Percentiles rank a stretch among this genome's conserved stretches.
Conservation (phyloP, 2,888 invertebrate species). For the Heteropelma amictum region DNA sequence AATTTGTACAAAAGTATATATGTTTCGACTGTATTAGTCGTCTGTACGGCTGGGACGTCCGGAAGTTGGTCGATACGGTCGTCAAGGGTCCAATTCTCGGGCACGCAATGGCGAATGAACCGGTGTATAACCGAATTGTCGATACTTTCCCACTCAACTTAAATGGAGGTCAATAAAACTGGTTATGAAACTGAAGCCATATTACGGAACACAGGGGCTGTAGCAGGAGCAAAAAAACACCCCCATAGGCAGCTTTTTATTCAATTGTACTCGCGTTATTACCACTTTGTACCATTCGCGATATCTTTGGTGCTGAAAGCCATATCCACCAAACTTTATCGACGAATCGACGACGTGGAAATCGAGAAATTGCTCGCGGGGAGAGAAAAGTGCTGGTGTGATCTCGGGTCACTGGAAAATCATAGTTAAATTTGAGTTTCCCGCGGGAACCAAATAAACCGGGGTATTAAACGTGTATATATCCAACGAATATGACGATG, state of each 20-base stretch:
- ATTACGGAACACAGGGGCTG: not conserved
- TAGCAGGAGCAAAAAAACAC: not conserved
- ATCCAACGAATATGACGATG: too few relatives aligned
- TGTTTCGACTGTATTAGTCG: not conserved
- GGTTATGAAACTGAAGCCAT: conserved; percentile 25
- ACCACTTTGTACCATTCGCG: too few relatives aligned
- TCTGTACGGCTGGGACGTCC: not conserved
- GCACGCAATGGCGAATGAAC: not conserved
- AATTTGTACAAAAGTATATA: not conserved
- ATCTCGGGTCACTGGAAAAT: too few relatives aligned
- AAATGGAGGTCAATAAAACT: not conserved
- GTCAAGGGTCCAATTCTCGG: not conserved
- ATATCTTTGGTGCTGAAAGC: too few relatives aligned
- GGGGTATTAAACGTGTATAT: too few relatives aligned
- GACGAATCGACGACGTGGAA: too few relatives aligned
- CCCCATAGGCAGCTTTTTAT: not conserved
- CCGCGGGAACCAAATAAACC: too few relatives aligned
- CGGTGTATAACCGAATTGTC: conserved; percentile 14
- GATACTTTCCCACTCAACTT: not conserved
- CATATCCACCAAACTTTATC: too few relatives aligned
- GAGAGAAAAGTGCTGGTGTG: too few relatives aligned
- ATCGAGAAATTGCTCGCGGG: too few relatives aligned
- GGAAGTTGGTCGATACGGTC: not conserved
- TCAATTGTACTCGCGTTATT: not conserved
- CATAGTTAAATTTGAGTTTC: too few relatives aligned